phyloP scores from a whole-genome alignment of 2,888 invertebrate species.

The Gymnocheta viridis region DNA sequence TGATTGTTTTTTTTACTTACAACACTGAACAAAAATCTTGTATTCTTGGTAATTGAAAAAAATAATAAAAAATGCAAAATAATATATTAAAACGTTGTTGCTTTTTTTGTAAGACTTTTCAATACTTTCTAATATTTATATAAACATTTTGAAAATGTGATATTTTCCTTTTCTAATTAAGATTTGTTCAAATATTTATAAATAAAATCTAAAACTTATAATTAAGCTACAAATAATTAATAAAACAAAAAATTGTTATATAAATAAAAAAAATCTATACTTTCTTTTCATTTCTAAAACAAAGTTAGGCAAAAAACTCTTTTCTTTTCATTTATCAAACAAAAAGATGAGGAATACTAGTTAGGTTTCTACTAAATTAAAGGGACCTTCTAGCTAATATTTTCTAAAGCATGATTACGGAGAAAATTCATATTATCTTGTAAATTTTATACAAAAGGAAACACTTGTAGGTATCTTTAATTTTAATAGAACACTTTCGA shows the following conservation, averaged over 20 bases:
- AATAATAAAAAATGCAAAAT: background rate
- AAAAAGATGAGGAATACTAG: no score
- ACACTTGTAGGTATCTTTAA: no score
- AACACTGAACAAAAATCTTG: background rate
- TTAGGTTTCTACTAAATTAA: background rate
- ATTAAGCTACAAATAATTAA: conserved; percentile 46
- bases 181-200: conserved; percentile 55
- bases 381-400: background rate
- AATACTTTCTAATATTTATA: background rate
- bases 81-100: conserved; percentile 21
- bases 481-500: no score
- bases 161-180: conserved; percentile 50
- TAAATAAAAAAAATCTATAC: conserved; percentile 8
- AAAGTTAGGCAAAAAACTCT: conserved; percentile 5
- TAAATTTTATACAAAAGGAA: no score
- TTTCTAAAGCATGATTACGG: no score
- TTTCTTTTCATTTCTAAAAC: conserved; percentile 39
- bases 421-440: no score
- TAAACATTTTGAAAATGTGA: conserved; percentile 60
- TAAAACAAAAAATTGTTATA: conserved; percentile 35
- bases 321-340: background rate
- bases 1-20: background rate
- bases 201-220: conserved; percentile 26
- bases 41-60: background rate
- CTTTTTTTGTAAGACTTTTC: background rate